These are phyloP conservation scores for Eristalinus aeneus DNA, from an alignment of 2,888 invertebrate species.

Conservation along the genomic window DNA sequence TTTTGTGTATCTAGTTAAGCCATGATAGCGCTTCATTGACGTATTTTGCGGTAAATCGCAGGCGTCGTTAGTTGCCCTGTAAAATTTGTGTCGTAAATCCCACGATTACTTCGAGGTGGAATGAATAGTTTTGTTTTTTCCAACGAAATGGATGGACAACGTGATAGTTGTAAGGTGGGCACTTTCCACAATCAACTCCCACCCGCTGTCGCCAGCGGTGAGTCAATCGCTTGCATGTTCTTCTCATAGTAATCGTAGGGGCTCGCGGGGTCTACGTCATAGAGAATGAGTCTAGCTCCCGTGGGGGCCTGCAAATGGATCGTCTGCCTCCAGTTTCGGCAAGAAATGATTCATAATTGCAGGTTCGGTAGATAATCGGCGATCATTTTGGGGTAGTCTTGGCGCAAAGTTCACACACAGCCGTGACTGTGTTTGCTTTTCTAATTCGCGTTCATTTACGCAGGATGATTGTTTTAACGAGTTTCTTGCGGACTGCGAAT, in stretches of 20 bases:
- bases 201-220: not conserved
- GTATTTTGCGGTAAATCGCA: not conserved
- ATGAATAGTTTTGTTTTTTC: not conserved
- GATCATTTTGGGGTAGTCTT: not conserved
- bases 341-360: not conserved
- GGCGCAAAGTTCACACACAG: not conserved
- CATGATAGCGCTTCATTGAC: not conserved
- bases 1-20: not conserved
- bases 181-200: not conserved
- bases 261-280: not conserved
- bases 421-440: not conserved
- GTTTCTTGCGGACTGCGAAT: not conserved
- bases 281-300: not conserved
- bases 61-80: not conserved
- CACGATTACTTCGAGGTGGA: not conserved
- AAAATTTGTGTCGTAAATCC: not conserved
- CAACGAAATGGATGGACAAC: conserved; percentile 33
- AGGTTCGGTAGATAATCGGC: not conserved
- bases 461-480: not conserved
- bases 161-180: conserved; percentile 42
- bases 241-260: not conserved
- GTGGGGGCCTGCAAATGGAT: not conserved
- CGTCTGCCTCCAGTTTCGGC: not conserved
- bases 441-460: not conserved
- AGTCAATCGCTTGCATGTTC: not conserved